phyloP scores from a whole-genome alignment of 2,113 vertebrate species.

The Alligator sinensis region DNA sequence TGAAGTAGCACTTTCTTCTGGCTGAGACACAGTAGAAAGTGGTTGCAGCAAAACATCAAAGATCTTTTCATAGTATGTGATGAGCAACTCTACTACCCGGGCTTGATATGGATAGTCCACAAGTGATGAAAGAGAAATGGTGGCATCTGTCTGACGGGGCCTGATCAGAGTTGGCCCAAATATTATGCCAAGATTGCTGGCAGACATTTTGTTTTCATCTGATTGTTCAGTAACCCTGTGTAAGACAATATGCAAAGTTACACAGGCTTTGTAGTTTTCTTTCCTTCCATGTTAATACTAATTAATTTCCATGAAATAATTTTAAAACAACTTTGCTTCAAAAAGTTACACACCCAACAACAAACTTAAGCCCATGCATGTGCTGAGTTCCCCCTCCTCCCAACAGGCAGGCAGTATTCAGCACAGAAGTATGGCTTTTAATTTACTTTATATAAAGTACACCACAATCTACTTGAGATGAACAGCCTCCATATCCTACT shows the following conservation, averaged over 20 bases:
- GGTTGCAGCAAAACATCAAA: conserved; percentile 89
- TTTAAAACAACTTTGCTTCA: neutral
- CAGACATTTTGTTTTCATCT: conserved; percentile 98
- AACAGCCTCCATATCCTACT: neutral
- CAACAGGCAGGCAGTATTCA: neutral
- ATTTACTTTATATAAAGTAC: neutral
- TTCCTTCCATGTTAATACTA: no score
- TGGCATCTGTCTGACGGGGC: conserved; percentile 90
- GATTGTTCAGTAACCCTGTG: conserved; percentile 89
- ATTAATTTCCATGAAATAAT: neutral
- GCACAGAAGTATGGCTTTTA: neutral
- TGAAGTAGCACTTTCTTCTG: conserved; percentile 62
- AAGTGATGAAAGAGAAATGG: conserved; percentile 93
- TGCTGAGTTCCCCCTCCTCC: neutral
- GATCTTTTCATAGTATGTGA: conserved; percentile 91
- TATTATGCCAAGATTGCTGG: conserved; percentile 96
- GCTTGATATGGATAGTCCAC: conserved; percentile 97
- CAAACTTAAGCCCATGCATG: neutral
- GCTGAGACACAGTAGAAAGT: conserved; percentile 60
- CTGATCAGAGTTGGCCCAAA: conserved; percentile 97
- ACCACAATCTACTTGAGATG: neutral
- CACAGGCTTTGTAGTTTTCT: neutral
- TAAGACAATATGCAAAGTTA: neutral
- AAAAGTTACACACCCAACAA: neutral
- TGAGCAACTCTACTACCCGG: conserved; percentile 91